Conservation (phyloP, 2,888 invertebrate genomes). For the Xestobium rufovillosum region DNA sequence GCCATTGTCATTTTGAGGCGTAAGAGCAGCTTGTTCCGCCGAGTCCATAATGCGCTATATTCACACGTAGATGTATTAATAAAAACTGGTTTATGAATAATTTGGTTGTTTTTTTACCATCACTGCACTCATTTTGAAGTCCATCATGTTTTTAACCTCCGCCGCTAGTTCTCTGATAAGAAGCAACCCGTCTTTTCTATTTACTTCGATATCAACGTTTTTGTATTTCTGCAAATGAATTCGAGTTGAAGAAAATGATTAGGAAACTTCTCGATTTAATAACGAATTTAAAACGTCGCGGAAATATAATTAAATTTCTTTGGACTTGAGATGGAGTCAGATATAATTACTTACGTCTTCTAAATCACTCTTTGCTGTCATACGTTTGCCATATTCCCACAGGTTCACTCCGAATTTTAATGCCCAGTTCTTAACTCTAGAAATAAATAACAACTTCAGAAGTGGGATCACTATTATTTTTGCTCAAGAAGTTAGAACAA, state of each 20-base stretch:
- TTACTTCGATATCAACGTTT: slow-evolving; percentile 68
- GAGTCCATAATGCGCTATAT: slow-evolving; percentile 84
- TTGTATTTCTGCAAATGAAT: slow-evolving; percentile 64
- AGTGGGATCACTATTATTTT: no score
- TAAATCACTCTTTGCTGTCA: slow-evolving; percentile 82
- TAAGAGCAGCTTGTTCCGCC: slow-evolving; percentile 78
- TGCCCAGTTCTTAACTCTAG: slow-evolving; percentile 88
- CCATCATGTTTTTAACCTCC: slow-evolving; percentile 90
- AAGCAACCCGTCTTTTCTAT: slow-evolving; percentile 75
- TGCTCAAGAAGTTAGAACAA: no score
- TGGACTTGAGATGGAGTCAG: no score
- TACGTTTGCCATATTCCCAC: slow-evolving; percentile 82
- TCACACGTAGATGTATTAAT: slow-evolving; percentile 11
- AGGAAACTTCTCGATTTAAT: slow-evolving; percentile 8
- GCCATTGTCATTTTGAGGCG: slow-evolving; percentile 47
- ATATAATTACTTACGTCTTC: slow-evolving; percentile 64
- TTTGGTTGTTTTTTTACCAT: slow-evolving; percentile 72
- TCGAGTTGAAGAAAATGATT: slow-evolving; percentile 20
- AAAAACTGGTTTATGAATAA: not conserved
- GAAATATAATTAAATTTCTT: no score
- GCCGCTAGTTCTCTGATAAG: slow-evolving; percentile 80
- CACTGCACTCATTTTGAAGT: slow-evolving; percentile 85
- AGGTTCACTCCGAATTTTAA: slow-evolving; percentile 83
- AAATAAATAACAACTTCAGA: slow-evolving; percentile 42
- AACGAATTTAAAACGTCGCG: no score